Percentiles rank a stretch among this genome's conserved stretches.
Conservation (phyloP, 2,113 vertebrate species). For the Grammomys surdaster region DNA sequence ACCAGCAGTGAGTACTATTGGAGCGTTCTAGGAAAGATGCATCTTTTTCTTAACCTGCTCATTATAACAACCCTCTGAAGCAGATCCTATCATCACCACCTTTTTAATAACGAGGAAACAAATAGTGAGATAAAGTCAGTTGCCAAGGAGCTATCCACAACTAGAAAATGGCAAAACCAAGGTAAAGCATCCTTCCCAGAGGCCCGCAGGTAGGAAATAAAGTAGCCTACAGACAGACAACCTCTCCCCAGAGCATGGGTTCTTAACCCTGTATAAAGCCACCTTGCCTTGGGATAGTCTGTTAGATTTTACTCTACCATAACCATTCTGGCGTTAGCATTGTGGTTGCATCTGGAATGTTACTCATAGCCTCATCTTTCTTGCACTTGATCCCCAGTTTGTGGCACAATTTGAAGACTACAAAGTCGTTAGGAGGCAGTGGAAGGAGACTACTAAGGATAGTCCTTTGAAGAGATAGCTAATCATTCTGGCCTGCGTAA, state of each 20-base stretch:
- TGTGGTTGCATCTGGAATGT: neutral
- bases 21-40: neutral
- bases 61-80: neutral
- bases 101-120: neutral
- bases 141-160: neutral
- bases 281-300: neutral
- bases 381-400: neutral
- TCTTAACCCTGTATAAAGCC: neutral
- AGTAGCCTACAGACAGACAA: neutral
- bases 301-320: neutral
- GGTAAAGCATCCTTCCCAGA: neutral
- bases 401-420: neutral
- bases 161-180: slow-evolving; percentile 6
- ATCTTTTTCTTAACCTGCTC: neutral
- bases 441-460: neutral
- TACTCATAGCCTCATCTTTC: neutral
- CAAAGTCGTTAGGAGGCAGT: neutral
- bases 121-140: neutral
- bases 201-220: neutral
- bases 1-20: neutral
- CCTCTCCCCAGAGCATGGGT: neutral
- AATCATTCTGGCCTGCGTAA: neutral
- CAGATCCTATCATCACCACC: neutral
- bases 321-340: neutral
- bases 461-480: neutral